phyloP scores from a whole-genome alignment of 2,797 vertebrate species.

The Anguilla anguilla region DNA sequence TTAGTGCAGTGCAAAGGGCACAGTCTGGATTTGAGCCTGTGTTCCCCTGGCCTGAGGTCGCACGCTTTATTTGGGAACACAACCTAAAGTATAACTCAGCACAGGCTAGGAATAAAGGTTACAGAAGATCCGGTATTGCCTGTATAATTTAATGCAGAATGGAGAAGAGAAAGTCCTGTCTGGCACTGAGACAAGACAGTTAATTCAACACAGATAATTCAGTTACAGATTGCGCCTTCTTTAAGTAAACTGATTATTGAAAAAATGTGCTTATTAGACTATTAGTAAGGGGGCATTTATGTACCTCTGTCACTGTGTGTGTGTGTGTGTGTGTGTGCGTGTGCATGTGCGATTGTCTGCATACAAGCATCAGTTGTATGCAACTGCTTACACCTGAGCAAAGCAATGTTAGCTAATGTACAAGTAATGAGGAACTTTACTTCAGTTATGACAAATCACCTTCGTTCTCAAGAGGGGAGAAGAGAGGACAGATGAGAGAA shows the following conservation, averaged over 20 bases:
- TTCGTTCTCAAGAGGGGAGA: not conserved
- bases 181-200: conserved; percentile 64
- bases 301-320: conserved; percentile 3
- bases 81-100: conserved; percentile 61
- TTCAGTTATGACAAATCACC: not conserved
- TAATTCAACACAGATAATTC: conserved; percentile 68
- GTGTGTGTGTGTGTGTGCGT: conserved; percentile 9
- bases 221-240: conserved; percentile 58
- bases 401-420: not conserved
- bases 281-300: not conserved
- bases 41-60: conserved; percentile 59
- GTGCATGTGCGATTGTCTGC: conserved; percentile 26
- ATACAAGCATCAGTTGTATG: not conserved
- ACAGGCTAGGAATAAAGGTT: conserved; percentile 71
- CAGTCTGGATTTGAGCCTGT: conserved; percentile 65
- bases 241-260: conserved; percentile 52
- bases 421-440: not conserved
- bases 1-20: conserved; percentile 37
- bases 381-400: not conserved
- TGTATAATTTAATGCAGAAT: conserved; percentile 73
- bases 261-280: conserved; percentile 41
- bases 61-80: conserved; percentile 57
- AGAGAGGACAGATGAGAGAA: not conserved
- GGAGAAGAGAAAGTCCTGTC: conserved; percentile 71
- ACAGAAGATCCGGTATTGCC: conserved; percentile 69